Conservation (phyloP, 2,113 vertebrate species). For the Mirza zaza region DNA sequence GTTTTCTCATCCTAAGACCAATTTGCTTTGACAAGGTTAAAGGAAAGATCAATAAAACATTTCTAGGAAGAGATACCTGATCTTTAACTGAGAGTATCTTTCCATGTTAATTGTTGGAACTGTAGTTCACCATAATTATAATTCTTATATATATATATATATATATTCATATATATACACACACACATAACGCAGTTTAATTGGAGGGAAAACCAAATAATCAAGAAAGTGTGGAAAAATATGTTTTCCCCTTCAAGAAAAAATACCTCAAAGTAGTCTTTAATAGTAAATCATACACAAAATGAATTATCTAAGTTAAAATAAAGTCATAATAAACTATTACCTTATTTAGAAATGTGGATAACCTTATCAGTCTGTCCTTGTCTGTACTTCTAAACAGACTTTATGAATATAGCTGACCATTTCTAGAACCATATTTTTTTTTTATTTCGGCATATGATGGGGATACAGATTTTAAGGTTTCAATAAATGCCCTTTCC, state of each 20-base stretch:
- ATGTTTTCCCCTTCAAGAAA: background rate
- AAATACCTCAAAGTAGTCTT: background rate
- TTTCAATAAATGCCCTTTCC: no score
- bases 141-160: background rate
- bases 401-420: background rate
- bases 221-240: background rate
- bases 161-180: background rate
- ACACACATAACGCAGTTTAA: background rate
- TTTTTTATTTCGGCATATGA: no score
- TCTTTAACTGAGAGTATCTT: background rate
- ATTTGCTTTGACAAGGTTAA: conserved; percentile 3
- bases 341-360: background rate
- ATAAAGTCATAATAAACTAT: background rate
- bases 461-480: no score
- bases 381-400: background rate
- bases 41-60: conserved; percentile 31
- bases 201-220: background rate
- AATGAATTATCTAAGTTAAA: background rate
- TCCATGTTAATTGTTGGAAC: background rate
- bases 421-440: background rate
- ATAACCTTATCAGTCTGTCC: background rate
- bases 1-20: background rate
- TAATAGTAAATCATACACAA: background rate
- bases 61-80: background rate
- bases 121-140: background rate